Base-by-base conservation (phyloP, 2,113 vertebrate species). In the Salvelinus namaycush region DNA sequence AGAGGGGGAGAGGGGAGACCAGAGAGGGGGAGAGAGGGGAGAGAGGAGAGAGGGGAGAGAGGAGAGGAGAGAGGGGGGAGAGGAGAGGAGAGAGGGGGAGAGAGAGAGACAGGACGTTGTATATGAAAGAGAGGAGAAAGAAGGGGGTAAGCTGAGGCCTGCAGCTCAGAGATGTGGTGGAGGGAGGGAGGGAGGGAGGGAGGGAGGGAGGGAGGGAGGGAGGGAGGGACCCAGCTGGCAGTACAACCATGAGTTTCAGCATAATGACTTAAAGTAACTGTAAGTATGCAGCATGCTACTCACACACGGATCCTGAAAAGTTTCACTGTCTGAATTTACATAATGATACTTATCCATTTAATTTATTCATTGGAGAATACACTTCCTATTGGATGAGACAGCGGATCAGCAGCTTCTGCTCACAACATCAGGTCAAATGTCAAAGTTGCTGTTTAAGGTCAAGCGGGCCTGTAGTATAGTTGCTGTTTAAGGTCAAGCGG, bases 221-320 rank as follows among this genome's bases (percentile, higher is more conserved):
- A 39, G 62, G 26, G 68, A 18, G 69, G 81, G 83, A 44, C 83
- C 76, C 86, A 87, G 83, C 83, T 87, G 86, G 83, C 86, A 69
- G 54, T 68, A 76, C 29, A 73, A 73, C 68, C 67, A 24, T 72
- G 59, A 79, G 65, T 69, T 72, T 79, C 72, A 81, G 70, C 77
- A 78, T 76, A 78, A 80, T 59, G 68, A 76, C 51, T 79, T 69
- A 22, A 48, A 72, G 57, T 24, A 16, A 11, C 39, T 11, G 39
- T 2, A 44, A 9, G 2, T 44, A 11, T 16, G 65, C 27, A n/a
- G 71, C 34, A 39, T 39, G 34, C 34, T 44, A 44, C 66, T 62
- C 68, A 72, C 75, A 78, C 75, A 72, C 83, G 54, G 18, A 70
- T 54, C 68, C 16, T 72, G 68, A 70, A 75, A 18, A 48, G 51